Percentiles rank a stretch among this genome's conserved stretches.
Evolutionary conservation across 2,113 vertebrate genomes (phyloP).

Genomic region (Opisthocomus hoazin): DNA sequence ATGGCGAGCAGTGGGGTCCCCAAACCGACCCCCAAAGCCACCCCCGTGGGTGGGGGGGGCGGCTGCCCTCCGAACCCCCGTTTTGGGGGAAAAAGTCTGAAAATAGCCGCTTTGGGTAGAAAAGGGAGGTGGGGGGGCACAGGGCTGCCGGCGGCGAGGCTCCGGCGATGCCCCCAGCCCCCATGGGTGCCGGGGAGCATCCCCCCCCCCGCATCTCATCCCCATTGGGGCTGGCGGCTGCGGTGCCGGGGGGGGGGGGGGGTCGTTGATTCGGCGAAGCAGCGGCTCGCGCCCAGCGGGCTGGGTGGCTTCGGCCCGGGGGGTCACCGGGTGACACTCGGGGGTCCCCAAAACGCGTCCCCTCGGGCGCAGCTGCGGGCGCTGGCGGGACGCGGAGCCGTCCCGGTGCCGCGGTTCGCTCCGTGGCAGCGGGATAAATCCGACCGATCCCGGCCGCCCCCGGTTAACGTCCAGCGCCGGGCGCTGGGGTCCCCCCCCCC

Average conservation of each 20-base stretch:
- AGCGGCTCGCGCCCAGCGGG: fast-evolving
- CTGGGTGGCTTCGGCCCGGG: fast-evolving
- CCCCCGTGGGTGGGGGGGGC: too few relatives aligned
- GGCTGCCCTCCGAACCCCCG: background rate
- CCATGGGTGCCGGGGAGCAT: background rate
- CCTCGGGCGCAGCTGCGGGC: too few relatives aligned
- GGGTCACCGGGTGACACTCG: fast-evolving
- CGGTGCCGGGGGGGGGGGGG: background rate
- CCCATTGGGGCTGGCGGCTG: background rate
- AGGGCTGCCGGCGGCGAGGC: background rate
- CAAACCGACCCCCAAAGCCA: background rate
- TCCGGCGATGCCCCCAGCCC: background rate
- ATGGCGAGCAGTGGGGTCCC: background rate
- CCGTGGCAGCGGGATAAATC: background rate
- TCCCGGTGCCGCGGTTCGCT: background rate
- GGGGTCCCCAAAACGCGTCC: background rate
- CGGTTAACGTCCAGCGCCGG: background rate
- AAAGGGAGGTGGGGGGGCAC: background rate
- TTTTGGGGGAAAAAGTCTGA: background rate
- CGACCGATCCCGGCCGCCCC: background rate
- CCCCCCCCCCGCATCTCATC: background rate
- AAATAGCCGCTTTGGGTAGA: background rate
- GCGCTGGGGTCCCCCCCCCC: background rate
- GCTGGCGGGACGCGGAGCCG: background rate
- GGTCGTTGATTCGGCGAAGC: too few relatives aligned